Base-by-base conservation (phyloP, 2,888 invertebrate species). In the Teinopalpus imperialis region DNA sequence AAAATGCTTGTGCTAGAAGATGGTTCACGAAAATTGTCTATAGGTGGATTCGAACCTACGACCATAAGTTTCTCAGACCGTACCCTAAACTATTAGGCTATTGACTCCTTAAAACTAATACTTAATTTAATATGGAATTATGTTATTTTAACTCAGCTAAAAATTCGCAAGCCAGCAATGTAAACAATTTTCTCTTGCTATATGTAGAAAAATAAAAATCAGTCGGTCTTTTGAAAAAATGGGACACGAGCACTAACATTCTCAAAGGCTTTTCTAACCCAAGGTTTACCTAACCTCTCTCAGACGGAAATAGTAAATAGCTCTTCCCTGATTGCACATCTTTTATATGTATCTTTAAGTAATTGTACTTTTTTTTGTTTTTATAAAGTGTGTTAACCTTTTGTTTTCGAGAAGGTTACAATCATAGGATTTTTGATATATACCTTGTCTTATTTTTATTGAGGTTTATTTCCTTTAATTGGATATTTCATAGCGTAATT, bases 311-410 rank as follows among this genome's bases (percentile, higher is more conserved):
- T 13, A 32, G 39, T 31, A 41, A 45, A 39, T 13, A 41, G 29
- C 46, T 63, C 56, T 59, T 56, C 61, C 61, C 45, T 43, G 39
- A 49, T 44, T 41, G 30, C 21, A 24, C 30, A 27, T 42, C 26
- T 37, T 40, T 30, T 41, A 13, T 37, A 37, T 30, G 31, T 3
- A 31, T 26, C 7, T 26, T 35, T 20, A 31, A 54, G 51, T 60
- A 64, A 63, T 61, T 60, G 55, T 56, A 49, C 57, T 56, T 49
- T 58, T 57, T 57, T 27, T 29, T 8, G 20, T 9, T 32, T 36
- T 41, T 12, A 14, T 12, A 7, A 9, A 30, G 9, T 9, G 10
- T 13, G 24, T 21, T 29, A 23, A 1, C 6, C 18, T 36, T 43
- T 43, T 12, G 29, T 35, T 9, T 34, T 2, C n/a, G 2, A 7